A percentile compares a stretch with the other conserved stretches of the same genome.
Conservation (phyloP, 1,140 invertebrate genomes). For the Eriocheir sinensis region DNA sequence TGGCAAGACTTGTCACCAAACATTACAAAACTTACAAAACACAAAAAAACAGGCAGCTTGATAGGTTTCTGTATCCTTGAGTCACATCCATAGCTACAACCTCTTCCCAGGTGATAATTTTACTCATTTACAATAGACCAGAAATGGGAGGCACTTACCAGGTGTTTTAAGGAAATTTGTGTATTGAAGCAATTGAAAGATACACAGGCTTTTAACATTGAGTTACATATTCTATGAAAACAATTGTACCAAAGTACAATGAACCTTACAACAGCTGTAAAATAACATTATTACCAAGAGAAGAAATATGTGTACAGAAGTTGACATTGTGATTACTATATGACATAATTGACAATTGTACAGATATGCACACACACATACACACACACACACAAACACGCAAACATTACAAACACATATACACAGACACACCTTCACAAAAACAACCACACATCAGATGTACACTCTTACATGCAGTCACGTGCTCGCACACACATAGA, state of each 20-base stretch:
- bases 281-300: slow-evolving; percentile 27
- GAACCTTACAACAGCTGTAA: slow-evolving; percentile 33
- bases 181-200: background rate
- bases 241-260: slow-evolving; percentile 50
- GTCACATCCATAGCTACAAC: slow-evolving; percentile 38
- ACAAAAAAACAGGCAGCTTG: slow-evolving; percentile 54
- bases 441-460: background rate
- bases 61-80: slow-evolving; percentile 38
- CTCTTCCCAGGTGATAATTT: slow-evolving; percentile 57
- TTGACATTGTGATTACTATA: slow-evolving; percentile 70
- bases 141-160: slow-evolving; percentile 62
- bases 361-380: slow-evolving; percentile 53
- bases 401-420: too few species aligned
- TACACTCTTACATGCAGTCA: background rate
- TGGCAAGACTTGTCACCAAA: slow-evolving; percentile 53
- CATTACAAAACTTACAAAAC: background rate
- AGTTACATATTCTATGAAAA: slow-evolving; percentile 8
- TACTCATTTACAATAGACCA: slow-evolving; percentile 35
- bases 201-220: background rate
- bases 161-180: background rate
- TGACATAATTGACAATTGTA: slow-evolving; percentile 64
- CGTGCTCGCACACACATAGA: background rate
- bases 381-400: background rate
- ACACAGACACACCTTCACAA: background rate
- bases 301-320: slow-evolving; percentile 71